A percentile compares a stretch with the other conserved stretches of the same genome.
phyloP scores from a whole-genome alignment of 2,888 invertebrate genomes.

The Nineta flava region DNA sequence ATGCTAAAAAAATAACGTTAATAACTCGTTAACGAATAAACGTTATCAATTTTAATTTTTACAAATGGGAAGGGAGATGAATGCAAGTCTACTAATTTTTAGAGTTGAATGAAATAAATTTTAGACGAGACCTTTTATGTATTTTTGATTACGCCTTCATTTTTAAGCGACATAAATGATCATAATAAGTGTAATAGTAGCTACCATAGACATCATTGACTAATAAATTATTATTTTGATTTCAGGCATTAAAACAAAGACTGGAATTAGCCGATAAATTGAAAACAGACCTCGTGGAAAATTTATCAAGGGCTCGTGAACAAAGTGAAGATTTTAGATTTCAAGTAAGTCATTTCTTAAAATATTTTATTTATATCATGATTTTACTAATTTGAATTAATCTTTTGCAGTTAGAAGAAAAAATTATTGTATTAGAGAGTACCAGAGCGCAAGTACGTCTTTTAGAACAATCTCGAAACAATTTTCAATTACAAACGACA shows the following conservation, averaged over 20 bases:
- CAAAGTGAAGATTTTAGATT: conserved; percentile 69
- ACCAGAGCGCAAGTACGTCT: conserved; percentile 61
- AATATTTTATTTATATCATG: neutral
- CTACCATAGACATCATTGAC: neutral
- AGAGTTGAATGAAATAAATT: too few species aligned
- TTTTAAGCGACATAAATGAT: too few species aligned
- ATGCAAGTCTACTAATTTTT: too few species aligned
- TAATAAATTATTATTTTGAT: conserved; percentile 13
- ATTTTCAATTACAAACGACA: conserved; percentile 19
- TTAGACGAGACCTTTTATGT: too few species aligned
- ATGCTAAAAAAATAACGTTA: too few species aligned
- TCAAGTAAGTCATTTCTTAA: conserved; percentile 37
- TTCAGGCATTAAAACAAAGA: conserved; percentile 55
- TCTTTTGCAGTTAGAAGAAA: conserved; percentile 47
- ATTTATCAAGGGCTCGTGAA: conserved; percentile 57
- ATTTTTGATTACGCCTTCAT: too few species aligned
- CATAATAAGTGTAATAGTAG: too few species aligned
- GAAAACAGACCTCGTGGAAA: conserved; percentile 45
- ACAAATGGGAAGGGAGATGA: too few species aligned
- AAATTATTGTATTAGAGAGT: conserved; percentile 70
- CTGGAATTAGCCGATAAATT: conserved; percentile 51
- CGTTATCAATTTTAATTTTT: too few species aligned
- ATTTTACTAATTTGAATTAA: conserved; percentile 1
- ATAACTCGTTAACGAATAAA: too few species aligned
- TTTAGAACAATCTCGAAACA: conserved; percentile 40